Evolutionary conservation across 1,140 invertebrate species (phyloP).

Genomic region (Oreohelix idahoensis): DNA sequence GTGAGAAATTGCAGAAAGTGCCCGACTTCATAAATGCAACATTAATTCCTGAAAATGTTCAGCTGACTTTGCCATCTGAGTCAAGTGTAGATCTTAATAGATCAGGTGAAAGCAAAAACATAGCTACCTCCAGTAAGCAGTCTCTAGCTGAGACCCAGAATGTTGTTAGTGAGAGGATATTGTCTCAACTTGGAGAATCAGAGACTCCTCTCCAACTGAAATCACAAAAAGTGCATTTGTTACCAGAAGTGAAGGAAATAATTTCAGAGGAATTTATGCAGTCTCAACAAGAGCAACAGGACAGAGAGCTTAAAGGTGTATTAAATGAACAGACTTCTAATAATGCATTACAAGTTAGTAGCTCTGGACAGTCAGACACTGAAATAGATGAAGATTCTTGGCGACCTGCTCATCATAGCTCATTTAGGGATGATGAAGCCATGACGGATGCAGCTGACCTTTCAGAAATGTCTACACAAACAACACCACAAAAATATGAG

Average conservation of each 20-base stretch:
- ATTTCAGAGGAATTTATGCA: slow-evolving; percentile 21
- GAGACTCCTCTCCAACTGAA: background rate
- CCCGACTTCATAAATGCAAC: no score
- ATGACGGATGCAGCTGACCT: slow-evolving; percentile 17
- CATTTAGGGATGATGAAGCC: background rate
- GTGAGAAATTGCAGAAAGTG: no score
- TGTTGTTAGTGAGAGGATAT: background rate
- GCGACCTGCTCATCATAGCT: background rate
- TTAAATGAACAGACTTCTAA: background rate
- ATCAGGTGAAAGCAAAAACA: background rate
- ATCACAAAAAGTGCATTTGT: slow-evolving; percentile 14
- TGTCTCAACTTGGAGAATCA: background rate
- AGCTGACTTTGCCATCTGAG: no score
- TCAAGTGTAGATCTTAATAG: no score
- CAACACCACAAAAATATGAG: background rate
- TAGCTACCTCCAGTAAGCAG: background rate
- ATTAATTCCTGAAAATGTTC: no score
- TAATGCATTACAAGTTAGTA: background rate
- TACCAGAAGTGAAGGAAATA: slow-evolving; percentile 4
- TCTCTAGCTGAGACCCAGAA: background rate
- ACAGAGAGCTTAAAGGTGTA: background rate
- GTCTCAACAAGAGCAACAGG: slow-evolving; percentile 8
- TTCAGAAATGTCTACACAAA: slow-evolving; percentile 19
- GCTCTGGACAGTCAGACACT: background rate
- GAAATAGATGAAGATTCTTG: background rate